Base-by-base conservation (phyloP, 2,797 vertebrate genomes). In the Lepilemur septentrionalis region DNA sequence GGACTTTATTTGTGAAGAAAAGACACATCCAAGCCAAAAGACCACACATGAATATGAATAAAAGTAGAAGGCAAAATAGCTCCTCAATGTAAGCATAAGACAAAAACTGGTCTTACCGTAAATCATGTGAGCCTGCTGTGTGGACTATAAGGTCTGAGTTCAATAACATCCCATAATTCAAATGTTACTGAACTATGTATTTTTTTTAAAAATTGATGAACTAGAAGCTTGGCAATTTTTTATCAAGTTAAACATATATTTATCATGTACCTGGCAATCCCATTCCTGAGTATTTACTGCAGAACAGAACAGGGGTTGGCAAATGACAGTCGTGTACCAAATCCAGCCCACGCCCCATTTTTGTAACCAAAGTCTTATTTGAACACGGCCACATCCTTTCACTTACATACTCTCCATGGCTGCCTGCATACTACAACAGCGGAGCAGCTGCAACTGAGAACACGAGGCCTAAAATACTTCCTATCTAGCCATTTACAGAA, bases 31-130 rank as follows among this genome's bases (percentile, higher is more conserved):
- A 93, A 57, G 41, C 18, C 32, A 65, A 61, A 91, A 88, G 65
- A 93, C 10, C 30, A 88, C 72, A 72, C 11, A 84, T 52, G 78
- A 67, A 79, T 43, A 67, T 30, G 32, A 93, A 75, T 65, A 73
- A 59, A 84, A 88, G 28, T 55, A 95, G 46, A 88, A 83, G 67
- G 32, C 5, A 94, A 92, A 91, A 92, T 4, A 81, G 57, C 89
- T 12, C 20, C 32, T 85, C 57, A 61, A 28, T 41, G 14, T 35
- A 95, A 92, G 61, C 38, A 76, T 12, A 69, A 86, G 13, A 80
- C 20, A 41, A 91, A 93, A 95, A 20, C 11, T 43, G 95, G 4
- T 84, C 35, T 83, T 78, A n/a, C 2, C 83, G 78, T 46, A 79
- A 93, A 82, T 72, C 52, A 61, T 28, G 13, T 46, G 75, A 59